Evolutionary conservation across 2,113 vertebrate species (phyloP), one percentile per base, ranked within the genome.

Genomic region (Actenoides hombroni): DNA sequence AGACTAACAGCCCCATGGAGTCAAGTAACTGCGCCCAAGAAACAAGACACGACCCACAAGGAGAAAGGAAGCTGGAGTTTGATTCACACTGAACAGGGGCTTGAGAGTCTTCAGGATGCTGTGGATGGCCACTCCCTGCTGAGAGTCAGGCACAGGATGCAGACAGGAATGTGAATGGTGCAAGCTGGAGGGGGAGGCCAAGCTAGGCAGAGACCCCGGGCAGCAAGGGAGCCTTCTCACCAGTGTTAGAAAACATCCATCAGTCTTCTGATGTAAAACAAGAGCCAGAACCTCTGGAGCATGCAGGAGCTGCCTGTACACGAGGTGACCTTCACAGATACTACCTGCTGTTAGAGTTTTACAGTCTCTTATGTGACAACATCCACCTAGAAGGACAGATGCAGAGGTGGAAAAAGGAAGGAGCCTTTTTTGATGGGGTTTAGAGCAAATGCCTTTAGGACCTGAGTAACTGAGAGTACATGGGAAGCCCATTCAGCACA

Each of bases 101-200:
- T 49, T 35, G 13, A 49, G 23, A 73, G 40, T n/a, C 40, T 53
- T 29, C 24, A n/a, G 48, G n/a, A 28, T 21, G 56, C 0, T 23
- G 35, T 10, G 48, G 51, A 37, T 26, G 33, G 86, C 49, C 65
- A 2, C 0, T 21, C 59, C 25, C 61, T 61, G 59, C 49, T 44
- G 33, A 21, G 5, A 60, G 53, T 13, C 19, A 51, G 40, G 29
- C 65, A 15, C 37, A 10, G 24, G 33, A 75, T 10, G 40, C 69
- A 33, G 39, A 28, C 0, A 6, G 44, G 35, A 70, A 39, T 4
- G 5, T 0, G 2, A 46, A 7, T 9, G 9, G 59, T 4, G 25
- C 5, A 3, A 59, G 37, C 35, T 9, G 44, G 26, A 44, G 44
- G 42, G 20, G 64, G 49, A 54, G 37, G 37, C 23, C 16, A 10